Conservation (phyloP, 2,797 vertebrate genomes). For the Dipus sagitta region DNA sequence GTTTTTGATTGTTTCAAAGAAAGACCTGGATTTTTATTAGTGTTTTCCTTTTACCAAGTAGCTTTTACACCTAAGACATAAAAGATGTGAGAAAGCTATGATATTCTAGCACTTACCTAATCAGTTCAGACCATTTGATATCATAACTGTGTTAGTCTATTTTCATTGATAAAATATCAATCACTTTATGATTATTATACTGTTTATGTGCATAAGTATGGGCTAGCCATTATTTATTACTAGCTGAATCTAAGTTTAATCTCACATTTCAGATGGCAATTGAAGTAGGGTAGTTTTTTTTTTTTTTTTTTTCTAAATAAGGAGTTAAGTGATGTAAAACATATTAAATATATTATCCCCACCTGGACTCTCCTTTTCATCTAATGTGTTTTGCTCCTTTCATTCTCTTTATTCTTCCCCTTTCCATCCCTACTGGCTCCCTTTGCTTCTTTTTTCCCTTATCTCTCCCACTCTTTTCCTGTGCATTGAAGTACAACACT, state of each 20-base stretch:
- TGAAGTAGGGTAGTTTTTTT: conserved; percentile 25
- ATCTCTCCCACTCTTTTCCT: conserved; percentile 43
- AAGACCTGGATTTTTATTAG: conserved; percentile 23
- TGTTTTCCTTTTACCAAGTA: conserved; percentile 55
- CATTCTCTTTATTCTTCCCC: conserved; percentile 9
- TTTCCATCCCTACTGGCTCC: background rate
- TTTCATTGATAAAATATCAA: conserved; percentile 13
- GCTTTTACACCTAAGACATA: conserved; percentile 53
- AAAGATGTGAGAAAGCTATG: conserved; percentile 46
- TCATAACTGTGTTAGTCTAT: background rate
- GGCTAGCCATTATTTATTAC: background rate
- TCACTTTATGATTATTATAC: background rate
- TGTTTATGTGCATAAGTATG: background rate
- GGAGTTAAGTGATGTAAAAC: background rate
- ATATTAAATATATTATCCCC: background rate
- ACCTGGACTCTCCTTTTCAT: background rate
- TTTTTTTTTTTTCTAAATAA: background rate
- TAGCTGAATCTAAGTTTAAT: background rate
- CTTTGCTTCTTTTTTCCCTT: conserved; percentile 59
- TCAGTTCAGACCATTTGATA: background rate
- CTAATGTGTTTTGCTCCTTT: background rate
- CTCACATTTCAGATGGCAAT: background rate
- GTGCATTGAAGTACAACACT: conserved; percentile 65
- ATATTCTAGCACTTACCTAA: conserved; percentile 66
- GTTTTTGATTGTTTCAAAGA: conserved; percentile 11